phyloP scores from a whole-genome alignment of 2,113 vertebrate genomes.

The Hymenochirus boettgeri region DNA sequence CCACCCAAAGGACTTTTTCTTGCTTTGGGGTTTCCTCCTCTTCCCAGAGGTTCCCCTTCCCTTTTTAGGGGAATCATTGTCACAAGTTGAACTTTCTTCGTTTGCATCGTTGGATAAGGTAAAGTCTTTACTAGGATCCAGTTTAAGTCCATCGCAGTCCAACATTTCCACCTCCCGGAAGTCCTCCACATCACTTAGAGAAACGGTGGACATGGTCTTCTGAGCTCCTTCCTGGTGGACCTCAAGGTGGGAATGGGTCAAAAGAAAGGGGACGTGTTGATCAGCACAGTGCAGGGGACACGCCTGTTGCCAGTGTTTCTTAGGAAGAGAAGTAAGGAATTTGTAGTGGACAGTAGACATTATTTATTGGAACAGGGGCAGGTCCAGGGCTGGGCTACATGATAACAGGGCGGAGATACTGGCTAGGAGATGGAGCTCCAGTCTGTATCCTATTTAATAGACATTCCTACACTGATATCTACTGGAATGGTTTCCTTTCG shows the following conservation, averaged over 20 bases:
- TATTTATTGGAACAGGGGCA: constrained; percentile 69
- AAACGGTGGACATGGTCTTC: constrained; percentile 92
- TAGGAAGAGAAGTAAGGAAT: constrained; percentile 63
- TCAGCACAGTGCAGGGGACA: constrained; percentile 23
- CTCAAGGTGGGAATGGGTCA: constrained; percentile 29
- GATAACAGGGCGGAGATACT: constrained; percentile 18
- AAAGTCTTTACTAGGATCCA: constrained; percentile 82
- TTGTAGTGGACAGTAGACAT: constrained; percentile 70
- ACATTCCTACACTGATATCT: no score
- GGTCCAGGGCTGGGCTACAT: constrained; percentile 61
- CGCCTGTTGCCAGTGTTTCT: constrained; percentile 46
- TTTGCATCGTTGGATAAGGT: constrained; percentile 81
- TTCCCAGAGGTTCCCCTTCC: constrained; percentile 65
- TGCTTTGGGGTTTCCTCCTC: constrained; percentile 71
- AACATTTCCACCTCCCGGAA: constrained; percentile 86
- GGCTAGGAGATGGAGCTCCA: no score
- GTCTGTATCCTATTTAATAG: no score
- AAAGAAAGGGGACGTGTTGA: constrained; percentile 23
- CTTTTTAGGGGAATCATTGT: constrained; percentile 70
- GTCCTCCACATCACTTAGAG: constrained; percentile 96
- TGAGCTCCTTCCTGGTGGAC: constrained; percentile 39
- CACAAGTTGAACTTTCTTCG: constrained; percentile 86
- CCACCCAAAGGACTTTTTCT: constrained; percentile 69
- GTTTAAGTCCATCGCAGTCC: constrained; percentile 84
- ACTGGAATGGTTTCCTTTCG: no score